These are phyloP conservation scores for Sigmodon hispidus DNA, from an alignment of 2,113 vertebrate genomes.

Conservation along the genomic window DNA sequence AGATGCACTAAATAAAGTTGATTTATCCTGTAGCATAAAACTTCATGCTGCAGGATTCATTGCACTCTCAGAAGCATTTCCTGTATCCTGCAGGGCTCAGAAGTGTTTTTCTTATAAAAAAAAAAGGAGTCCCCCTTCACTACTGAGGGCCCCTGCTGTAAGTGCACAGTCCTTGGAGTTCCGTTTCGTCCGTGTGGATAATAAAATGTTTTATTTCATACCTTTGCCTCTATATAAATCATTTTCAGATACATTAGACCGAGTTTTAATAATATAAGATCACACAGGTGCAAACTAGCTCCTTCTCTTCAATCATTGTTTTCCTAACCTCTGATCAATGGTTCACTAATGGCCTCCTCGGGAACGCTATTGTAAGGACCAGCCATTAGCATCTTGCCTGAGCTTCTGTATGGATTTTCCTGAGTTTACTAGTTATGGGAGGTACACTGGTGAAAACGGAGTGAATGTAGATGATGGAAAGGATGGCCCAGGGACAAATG, in stretches of 20 bases:
- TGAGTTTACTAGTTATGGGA: background rate
- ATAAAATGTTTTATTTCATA: background rate
- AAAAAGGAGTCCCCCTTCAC: background rate
- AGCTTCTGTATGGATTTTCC: background rate
- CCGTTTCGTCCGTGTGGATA: background rate
- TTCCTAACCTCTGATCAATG: background rate
- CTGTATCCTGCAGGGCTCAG: background rate
- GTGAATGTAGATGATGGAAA: too few relatives aligned
- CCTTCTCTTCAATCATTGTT: background rate
- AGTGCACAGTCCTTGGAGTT: background rate
- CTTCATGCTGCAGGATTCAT: too few relatives aligned
- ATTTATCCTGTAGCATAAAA: background rate
- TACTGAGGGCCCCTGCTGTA: background rate
- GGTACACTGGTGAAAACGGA: background rate
- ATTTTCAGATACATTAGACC: background rate
- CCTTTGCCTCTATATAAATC: background rate
- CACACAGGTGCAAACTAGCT: background rate
- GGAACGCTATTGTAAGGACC: background rate
- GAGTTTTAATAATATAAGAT: background rate
- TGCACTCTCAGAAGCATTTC: background rate
- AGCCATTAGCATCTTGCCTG: background rate
- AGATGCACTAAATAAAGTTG: background rate
- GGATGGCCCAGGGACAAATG: background rate
- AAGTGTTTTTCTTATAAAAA: background rate
- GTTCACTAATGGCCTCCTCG: background rate